Percentiles rank a stretch among this genome's conserved stretches.
Conservation (phyloP, 2,888 invertebrate species). For the Rugalucina vietnamica region DNA sequence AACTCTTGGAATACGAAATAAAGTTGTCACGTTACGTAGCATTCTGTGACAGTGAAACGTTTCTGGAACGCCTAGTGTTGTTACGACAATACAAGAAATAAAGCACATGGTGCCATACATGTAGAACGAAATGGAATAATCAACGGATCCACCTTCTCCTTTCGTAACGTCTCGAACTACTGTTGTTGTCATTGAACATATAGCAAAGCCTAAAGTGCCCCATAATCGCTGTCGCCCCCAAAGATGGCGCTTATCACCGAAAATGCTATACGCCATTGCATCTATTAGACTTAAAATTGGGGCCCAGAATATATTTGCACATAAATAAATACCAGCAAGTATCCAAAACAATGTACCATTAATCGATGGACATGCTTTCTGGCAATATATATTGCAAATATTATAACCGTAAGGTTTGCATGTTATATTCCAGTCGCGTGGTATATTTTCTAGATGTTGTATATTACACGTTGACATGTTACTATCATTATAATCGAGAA, state of each 20-base stretch:
- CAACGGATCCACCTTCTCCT: conserved; percentile 31
- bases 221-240: conserved; percentile 95
- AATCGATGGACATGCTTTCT: conserved; percentile 11
- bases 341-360: conserved; percentile 88
- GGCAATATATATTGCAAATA: conserved; percentile 67
- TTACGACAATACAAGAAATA: conserved; percentile 89
- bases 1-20: conserved; percentile 91
- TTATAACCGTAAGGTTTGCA: conserved; percentile 54
- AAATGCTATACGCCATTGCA: conserved; percentile 93
- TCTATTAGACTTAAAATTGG: conserved; percentile 95
- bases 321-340: conserved; percentile 91
- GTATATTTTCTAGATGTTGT: background rate
- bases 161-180: conserved; percentile 73
- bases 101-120: conserved; percentile 87
- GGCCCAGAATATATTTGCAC: conserved; percentile 92
- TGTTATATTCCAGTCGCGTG: background rate
- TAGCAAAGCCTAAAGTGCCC: conserved; percentile 93
- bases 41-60: conserved; percentile 83
- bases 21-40: conserved; percentile 89
- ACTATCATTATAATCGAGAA: background rate
- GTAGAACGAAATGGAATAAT: conserved; percentile 76
- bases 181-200: conserved; percentile 83
- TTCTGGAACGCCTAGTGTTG: conserved; percentile 69
- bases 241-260: conserved; percentile 87
- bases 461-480: background rate